Evolutionary conservation across 2,113 vertebrate genomes (phyloP).

Genomic region (Amblyornis subalaris): DNA sequence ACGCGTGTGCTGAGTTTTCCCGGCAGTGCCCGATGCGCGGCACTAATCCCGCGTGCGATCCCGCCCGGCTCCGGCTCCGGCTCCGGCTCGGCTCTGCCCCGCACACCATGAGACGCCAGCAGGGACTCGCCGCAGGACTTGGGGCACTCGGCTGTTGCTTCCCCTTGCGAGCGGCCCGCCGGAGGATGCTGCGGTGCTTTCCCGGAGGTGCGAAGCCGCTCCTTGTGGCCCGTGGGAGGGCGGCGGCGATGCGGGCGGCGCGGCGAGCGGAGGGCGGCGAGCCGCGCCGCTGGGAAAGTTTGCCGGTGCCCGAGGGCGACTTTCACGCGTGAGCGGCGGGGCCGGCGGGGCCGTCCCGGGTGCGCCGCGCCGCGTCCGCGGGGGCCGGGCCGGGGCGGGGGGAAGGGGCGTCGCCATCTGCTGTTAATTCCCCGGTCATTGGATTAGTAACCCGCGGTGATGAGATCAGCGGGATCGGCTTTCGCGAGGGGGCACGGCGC

Average conservation of each 20-base stretch:
- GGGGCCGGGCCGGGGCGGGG: slow-evolving; percentile 40
- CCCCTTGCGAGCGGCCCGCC: background rate
- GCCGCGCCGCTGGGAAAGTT: background rate
- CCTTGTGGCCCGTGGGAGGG: background rate
- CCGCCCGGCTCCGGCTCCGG: background rate
- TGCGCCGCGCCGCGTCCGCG: background rate
- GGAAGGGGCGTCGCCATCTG: slow-evolving; percentile 75
- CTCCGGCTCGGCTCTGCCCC: background rate
- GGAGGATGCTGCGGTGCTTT: background rate
- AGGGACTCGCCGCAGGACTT: background rate
- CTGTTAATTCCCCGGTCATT: slow-evolving; percentile 76
- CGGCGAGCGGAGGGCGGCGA: background rate
- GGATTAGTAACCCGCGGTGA: slow-evolving; percentile 76
- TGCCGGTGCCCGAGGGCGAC: background rate
- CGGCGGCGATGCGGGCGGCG: background rate
- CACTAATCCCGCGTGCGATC: fast-evolving
- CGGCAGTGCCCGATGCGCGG: background rate
- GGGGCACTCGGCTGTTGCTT: fast-evolving
- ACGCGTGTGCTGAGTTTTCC: background rate
- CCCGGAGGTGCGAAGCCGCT: background rate
- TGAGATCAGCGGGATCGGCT: slow-evolving; percentile 81
- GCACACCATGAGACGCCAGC: background rate
- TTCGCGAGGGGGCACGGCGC: slow-evolving; percentile 70
- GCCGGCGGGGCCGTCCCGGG: background rate
- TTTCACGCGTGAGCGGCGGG: background rate